Evolutionary conservation across 53 echinoderm and acorn worm species (phyloP), one percentile per base, ranked within the genome.

Genomic region (Zoroaster sp.): DNA sequence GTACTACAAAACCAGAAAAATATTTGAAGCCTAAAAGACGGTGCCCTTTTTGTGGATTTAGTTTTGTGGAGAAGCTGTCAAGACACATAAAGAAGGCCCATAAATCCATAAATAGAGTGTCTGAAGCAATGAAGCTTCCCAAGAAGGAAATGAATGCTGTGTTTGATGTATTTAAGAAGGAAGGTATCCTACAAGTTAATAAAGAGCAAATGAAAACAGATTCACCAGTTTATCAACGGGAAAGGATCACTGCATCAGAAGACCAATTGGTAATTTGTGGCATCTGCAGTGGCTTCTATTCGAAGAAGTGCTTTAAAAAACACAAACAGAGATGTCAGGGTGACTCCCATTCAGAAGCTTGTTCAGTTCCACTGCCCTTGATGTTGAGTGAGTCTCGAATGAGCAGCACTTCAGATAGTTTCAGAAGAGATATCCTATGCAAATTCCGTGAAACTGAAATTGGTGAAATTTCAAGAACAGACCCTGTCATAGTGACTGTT

Each of bases 1-100:
- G n/a, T 52, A 52, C 4, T 52, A 52, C 17, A 20, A 5, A 13
- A 52, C 5, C 3, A 2, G 52, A n/a, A 52, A 52, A 52, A 5
- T 52, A 52, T 52, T 52, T 52, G 52, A 86, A 86, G 71, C 92
- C 81, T 9, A 46, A 30, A 52, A 49, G 81, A 66, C 32, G 67
- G 75, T 93, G 93, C 69, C 88, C 83, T 4, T 93, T 85, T 73
- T 93, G 89, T 41, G 47, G 35, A 18, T 83, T 74, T 35, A 54
- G 75, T 44, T 93, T 41, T 46, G 46, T 45, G 28, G 93, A 93
- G 46, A 93, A 89, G 66, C 83, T 93, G 28, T 35, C 93, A 32
- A 79, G 93, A 87, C 90, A 93, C 80, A 93, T 93, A 8, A 66
- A 38, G 65, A 77, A 21, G n/a, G 87, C 49, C 45, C 93, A 93